A percentile compares a stretch with the other conserved stretches of the same genome.
Evolutionary conservation across 2,888 invertebrate genomes (phyloP).

Genomic region (Lycocerus yunnanus): DNA sequence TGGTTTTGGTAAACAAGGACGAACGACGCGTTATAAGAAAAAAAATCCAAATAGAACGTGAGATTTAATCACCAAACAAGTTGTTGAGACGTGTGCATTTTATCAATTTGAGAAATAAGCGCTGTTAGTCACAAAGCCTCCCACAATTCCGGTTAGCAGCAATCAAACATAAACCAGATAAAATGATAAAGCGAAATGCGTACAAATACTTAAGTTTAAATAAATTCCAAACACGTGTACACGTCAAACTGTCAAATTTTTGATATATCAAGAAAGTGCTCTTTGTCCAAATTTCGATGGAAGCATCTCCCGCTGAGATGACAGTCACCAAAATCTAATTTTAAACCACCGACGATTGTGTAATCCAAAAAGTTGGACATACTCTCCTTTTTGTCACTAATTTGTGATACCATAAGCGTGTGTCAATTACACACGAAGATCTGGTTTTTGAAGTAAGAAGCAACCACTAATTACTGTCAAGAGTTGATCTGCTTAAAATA

Average conservation of each 20-base stretch:
- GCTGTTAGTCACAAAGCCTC: neutral
- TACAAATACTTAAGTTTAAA: constrained; percentile 10
- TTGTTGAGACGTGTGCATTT: neutral
- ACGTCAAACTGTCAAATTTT: constrained; percentile 14
- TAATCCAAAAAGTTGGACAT: constrained; percentile 7
- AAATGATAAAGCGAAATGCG: constrained; percentile 12
- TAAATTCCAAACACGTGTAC: constrained; percentile 25
- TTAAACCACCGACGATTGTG: neutral
- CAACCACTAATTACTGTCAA: constrained; percentile 17
- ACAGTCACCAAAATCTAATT: constrained; percentile 16
- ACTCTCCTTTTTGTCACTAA: constrained; percentile 8
- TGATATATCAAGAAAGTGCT: constrained; percentile 11
- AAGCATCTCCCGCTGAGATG: constrained; percentile 13
- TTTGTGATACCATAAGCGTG: constrained; percentile 6
- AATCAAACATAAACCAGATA: constrained; percentile 6
- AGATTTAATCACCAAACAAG: neutral
- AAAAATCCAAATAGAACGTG: constrained; percentile 8
- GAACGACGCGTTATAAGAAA: neutral
- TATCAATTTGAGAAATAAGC: neutral
- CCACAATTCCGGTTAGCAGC: neutral
- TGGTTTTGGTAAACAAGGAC: neutral
- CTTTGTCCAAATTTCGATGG: constrained; percentile 21
- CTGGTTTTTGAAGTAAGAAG: constrained; percentile 19
- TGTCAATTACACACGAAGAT: constrained; percentile 18
- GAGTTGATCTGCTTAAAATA: constrained; percentile 10